Base-by-base conservation (phyloP, 2,797 vertebrate species). In the Apogon hyalosoma region DNA sequence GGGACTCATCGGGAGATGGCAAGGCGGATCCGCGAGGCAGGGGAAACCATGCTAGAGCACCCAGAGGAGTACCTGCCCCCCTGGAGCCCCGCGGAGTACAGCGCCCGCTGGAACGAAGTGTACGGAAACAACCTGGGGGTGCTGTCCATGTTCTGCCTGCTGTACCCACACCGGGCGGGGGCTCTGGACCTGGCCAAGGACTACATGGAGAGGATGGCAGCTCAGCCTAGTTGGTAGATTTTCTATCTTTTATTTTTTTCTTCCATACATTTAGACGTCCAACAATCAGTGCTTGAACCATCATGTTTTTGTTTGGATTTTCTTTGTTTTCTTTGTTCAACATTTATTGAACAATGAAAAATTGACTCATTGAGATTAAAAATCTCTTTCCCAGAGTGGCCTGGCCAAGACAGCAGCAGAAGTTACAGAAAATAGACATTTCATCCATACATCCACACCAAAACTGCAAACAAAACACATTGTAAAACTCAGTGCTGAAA, bases 141-240 rank as follows among this genome's bases (percentile, higher is more conserved):
- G 45, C 85, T 99, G 81, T 96, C 98, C 0, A 97, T 99, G 94
- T 99, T 96, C 92, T 99, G 96, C 60, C 86, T 99, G 76, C 94
- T 99, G 74, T 98, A 97, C 80, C 98, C 98, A 0, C 96, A 99
- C 75, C 94, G 95, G 63, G 86, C 95, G 0, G 96, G 98, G 72
- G 97, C 97, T 15, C 88, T 97, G 38, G 92, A 88, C 69, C 90
- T 99, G 88, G 96, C 95, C 80, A 95, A 90, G 77, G 96, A 98
- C 89, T 99, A 99, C 95, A 99, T 99, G 98, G 97, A 99, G 90
- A 96, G 97, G 92, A 99, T 99, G 98, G 98, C 97, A 0, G 95
- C 95, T 87, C 98, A 99, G 94, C 97, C 98, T 95, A 98, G 96
- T 97, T 99, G 98, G 98, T 99, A 98, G 91, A 95, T 96, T 97